Evolutionary conservation across 2,888 invertebrate genomes (phyloP).

Genomic region (Epiperipatus broadwayi): DNA sequence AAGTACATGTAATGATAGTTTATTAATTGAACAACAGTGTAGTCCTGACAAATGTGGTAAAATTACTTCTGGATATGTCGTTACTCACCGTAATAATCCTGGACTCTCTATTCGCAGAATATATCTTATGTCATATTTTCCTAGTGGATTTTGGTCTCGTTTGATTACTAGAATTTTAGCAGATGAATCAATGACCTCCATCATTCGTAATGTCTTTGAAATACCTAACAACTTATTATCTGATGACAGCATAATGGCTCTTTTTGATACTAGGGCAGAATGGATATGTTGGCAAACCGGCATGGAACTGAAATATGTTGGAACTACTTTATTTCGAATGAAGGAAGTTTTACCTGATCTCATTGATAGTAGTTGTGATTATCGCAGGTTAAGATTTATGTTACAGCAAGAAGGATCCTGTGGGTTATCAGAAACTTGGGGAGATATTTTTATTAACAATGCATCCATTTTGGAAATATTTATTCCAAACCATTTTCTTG

Average conservation of each 20-base stretch:
- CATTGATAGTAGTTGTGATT: conserved; percentile 31
- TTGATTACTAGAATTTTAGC: conserved; percentile 76
- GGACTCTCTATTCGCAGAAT: conserved; percentile 44
- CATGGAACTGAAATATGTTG: conserved; percentile 60
- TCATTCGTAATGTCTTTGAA: conserved; percentile 50
- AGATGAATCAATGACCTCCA: conserved; percentile 60
- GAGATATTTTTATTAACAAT: conserved; percentile 52
- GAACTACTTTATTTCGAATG: conserved; percentile 56
- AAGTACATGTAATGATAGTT: too few relatives aligned
- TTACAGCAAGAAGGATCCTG: conserved; percentile 57
- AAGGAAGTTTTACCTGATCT: conserved; percentile 49
- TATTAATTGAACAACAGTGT: too few relatives aligned
- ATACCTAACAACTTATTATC: conserved; percentile 44
- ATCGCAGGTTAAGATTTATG: conserved; percentile 29
- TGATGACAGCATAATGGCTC: conserved; percentile 26
- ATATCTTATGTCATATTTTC: conserved; percentile 86
- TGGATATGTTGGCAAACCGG: conserved; percentile 92
- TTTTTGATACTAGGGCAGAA: conserved; percentile 46
- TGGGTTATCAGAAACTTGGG: too few relatives aligned
- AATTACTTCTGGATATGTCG: too few relatives aligned
- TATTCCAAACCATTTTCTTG: conserved; percentile 49
- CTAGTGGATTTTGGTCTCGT: conserved; percentile 92
- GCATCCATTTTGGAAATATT: conserved; percentile 68
- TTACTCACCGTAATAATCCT: too few relatives aligned
- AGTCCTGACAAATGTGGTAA: too few relatives aligned